Conservation (phyloP, 2,113 vertebrate genomes). For the Anolis carolinensis region DNA sequence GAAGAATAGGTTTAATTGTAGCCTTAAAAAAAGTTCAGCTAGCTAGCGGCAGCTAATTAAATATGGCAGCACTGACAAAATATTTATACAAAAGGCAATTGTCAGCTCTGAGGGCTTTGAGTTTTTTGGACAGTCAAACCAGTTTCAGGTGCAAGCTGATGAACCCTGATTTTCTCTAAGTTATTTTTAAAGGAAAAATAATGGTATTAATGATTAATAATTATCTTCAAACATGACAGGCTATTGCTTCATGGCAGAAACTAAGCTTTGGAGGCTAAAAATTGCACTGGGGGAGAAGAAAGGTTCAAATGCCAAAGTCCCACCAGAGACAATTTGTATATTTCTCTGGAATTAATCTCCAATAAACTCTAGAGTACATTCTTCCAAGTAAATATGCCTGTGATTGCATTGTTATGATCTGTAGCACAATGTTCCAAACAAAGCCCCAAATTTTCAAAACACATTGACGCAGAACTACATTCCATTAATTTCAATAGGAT, state of each 20-base stretch:
- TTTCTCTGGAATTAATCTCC: background rate
- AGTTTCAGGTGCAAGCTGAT: background rate
- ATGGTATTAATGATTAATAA: slow-evolving; percentile 45
- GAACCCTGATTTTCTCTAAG: slow-evolving; percentile 43
- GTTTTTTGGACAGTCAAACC: background rate
- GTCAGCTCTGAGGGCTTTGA: background rate
- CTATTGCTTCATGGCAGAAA: slow-evolving; percentile 33
- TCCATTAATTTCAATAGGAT: background rate
- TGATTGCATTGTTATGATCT: background rate
- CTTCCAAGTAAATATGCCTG: background rate
- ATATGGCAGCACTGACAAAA: background rate
- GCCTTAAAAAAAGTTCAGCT: background rate
- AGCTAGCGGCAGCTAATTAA: background rate
- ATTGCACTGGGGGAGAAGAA: slow-evolving; percentile 50
- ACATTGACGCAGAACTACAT: background rate
- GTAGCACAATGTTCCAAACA: background rate
- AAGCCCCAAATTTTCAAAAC: background rate
- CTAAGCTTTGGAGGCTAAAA: background rate
- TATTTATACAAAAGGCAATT: background rate
- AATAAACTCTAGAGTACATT: background rate
- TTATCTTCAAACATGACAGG: slow-evolving; percentile 52
- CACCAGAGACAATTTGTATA: background rate
- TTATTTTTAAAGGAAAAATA: background rate
- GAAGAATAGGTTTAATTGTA: background rate
- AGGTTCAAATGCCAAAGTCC: slow-evolving; percentile 47